Base-by-base conservation (phyloP, 2,797 vertebrate species). In the Aldrovandia affinis region DNA sequence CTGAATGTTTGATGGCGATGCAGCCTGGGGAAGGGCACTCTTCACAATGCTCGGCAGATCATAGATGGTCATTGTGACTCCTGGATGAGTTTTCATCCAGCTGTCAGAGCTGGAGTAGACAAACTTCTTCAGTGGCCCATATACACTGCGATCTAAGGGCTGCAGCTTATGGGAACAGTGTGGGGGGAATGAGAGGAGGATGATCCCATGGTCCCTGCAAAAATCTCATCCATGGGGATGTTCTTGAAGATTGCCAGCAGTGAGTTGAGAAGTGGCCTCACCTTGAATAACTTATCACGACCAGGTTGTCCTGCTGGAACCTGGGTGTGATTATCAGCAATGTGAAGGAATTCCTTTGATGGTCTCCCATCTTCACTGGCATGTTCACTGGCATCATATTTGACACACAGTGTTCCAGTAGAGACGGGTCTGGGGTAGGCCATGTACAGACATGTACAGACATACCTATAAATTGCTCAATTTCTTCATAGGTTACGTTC, bases 201-300 rank as follows among this genome's bases (percentile, higher is more conserved):
- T 33, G 68, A 85, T 85, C n/a, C 84, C 84, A 85, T 82, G 20
- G 80, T 39, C 82, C 68, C 44, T 63, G 81, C 70, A 85, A 30
- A 85, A 65, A 20, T 81, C 18, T 81, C 80, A 61, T 81, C 33
- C 80, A 81, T 81, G 10, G 20, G 52, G 54, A 81, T 80, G 25
- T 18, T 10, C 8, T 59, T 52, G 33, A 61, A 81, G 33, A 28
- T 81, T 54, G 30, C 55, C 54, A 81, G 55, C 3, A 57, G 80
- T 30, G 55, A 52, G 2, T 2, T 81, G 7, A 81, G 28, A 28
- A 81, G 54, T 42, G 33, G 52, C 18, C 80, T 0, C 25, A 81
- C 44, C 25, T 59, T 57, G 33, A 61, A 81, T 4, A 81, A 7
- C 30, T 42, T 81, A 9, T 81, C 80, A 42, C 42, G 22, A n/a